Percentiles rank a stretch among this genome's conserved stretches.
phyloP scores from a whole-genome alignment of 1,140 invertebrate genomes.

The Lepeophtheirus salmonis region DNA sequence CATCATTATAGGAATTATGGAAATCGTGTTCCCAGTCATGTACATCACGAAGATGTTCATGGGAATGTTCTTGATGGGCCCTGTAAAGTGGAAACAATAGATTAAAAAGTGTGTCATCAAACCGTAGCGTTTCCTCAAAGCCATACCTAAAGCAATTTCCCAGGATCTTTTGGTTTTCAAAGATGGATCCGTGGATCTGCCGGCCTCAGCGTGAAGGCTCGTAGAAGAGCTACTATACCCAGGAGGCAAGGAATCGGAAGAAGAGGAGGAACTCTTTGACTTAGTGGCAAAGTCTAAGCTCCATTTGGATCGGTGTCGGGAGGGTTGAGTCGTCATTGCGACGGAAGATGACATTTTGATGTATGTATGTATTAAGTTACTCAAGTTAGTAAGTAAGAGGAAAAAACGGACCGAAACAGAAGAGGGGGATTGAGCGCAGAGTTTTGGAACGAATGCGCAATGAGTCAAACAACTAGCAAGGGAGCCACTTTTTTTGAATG shows the following conservation, averaged over 20 bases:
- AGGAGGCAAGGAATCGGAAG: constrained; percentile 46
- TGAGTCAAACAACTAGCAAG: too few species aligned
- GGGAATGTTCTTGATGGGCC: constrained; percentile 43
- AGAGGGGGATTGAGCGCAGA: too few species aligned
- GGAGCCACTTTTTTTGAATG: too few species aligned
- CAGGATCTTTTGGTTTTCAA: constrained; percentile 86
- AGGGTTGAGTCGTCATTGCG: not conserved
- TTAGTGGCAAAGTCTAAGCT: not conserved
- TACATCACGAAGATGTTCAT: constrained; percentile 99
- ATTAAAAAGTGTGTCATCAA: not conserved
- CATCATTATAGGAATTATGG: constrained; percentile 99
- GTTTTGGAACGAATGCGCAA: too few species aligned
- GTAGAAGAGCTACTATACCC: constrained; percentile 53
- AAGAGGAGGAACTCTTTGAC: not conserved
- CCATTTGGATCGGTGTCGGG: constrained; percentile 1
- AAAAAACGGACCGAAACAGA: too few species aligned
- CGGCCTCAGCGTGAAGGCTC: constrained; percentile 48
- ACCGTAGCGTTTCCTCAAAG: too few species aligned
- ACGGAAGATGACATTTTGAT: too few species aligned
- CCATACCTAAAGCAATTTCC: constrained; percentile 60
- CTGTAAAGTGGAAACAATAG: not conserved
- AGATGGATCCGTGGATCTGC: constrained; percentile 52
- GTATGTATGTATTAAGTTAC: too few species aligned
- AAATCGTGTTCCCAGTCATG: constrained; percentile 97
- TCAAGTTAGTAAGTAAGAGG: too few species aligned